Evolutionary conservation across 2,888 invertebrate species (phyloP), one percentile per base, ranked within the genome.

Genomic region (Drosophila picticornis): DNA sequence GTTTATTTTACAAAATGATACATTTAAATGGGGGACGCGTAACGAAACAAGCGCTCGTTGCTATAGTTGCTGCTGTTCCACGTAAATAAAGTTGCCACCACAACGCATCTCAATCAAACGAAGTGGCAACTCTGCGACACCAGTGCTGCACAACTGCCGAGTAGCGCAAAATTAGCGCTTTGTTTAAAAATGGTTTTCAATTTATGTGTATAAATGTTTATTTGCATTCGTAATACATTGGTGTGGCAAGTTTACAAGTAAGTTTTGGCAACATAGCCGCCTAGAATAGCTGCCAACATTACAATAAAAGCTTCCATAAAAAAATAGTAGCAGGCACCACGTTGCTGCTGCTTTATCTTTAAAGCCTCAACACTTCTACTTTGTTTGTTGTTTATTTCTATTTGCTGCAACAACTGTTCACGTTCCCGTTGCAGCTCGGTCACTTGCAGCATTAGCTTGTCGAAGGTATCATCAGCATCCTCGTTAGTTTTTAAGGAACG

Each of bases 11-110:
- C 31, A 72, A 80, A 50, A 29, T 29, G 22, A 34, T 4, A 65
- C 46, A 75, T 59, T 74, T 25, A 61, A 74, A 74, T 31, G 27
- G 2, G 4, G 25, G 43, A 61, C 61, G n/a, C 59, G 59, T 53
- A 52, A 52, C 69, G 64, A 64, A 56, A 32, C 59, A 52, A 62
- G 56, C 69, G 58, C 58, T 70, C 61, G 81, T 83, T 80, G 74
- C 70, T 71, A 84, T 81, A 51, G 77, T 22, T 55, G 55, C 34
- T 57, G 55, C 71, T 57, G 56, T 27, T 56, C 36, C 81, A 53
- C 29, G 55, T 75, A 83, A 75, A 75, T 64, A 75, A 46, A 27
- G 38, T n/a, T 1, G 36, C 32, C 59, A 60, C 31, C 63, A 48
- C 11, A 19, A 0, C 2, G 7, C n/a, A 6, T 38, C 46, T 25